phyloP scores from a whole-genome alignment of 2,113 vertebrate genomes.

The Marmota flaviventris region DNA sequence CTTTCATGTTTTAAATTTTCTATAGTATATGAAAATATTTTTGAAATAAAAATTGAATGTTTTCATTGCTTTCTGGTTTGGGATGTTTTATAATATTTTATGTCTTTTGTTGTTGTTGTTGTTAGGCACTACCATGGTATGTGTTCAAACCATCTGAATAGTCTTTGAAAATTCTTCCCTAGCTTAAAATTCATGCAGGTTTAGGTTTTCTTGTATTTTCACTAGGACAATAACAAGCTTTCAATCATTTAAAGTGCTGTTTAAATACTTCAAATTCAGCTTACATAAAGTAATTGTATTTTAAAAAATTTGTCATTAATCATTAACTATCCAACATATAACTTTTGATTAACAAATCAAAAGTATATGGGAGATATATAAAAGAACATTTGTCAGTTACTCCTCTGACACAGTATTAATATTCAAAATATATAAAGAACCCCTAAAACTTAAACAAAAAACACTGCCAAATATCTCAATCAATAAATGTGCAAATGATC shows the following conservation, averaged over 20 bases:
- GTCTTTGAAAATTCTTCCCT: neutral
- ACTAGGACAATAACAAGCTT: neutral
- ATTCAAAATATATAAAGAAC: no score
- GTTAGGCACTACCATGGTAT: neutral
- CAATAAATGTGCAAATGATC: no score
- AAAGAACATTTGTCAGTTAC: no score
- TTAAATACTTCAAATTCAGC: conserved; percentile 33
- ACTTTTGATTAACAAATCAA: neutral
- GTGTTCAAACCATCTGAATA: neutral
- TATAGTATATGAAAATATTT: neutral
- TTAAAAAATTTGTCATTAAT: neutral
- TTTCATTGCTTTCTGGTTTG: neutral
- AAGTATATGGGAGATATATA: neutral
- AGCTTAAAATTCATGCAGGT: neutral
- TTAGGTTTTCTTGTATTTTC: conserved; percentile 31
- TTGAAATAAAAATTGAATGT: neutral
- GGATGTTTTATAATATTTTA: conserved; percentile 24
- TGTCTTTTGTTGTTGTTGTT: neutral
- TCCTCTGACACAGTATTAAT: no score
- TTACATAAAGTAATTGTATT: neutral
- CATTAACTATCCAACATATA: neutral
- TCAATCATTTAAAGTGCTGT: conserved; percentile 23
- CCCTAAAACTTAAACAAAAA: no score
- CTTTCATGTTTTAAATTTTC: conserved; percentile 28
- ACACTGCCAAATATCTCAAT: no score